Evolutionary conservation across 2,888 invertebrate genomes (phyloP).

Genomic region (Melanophora roralis): DNA sequence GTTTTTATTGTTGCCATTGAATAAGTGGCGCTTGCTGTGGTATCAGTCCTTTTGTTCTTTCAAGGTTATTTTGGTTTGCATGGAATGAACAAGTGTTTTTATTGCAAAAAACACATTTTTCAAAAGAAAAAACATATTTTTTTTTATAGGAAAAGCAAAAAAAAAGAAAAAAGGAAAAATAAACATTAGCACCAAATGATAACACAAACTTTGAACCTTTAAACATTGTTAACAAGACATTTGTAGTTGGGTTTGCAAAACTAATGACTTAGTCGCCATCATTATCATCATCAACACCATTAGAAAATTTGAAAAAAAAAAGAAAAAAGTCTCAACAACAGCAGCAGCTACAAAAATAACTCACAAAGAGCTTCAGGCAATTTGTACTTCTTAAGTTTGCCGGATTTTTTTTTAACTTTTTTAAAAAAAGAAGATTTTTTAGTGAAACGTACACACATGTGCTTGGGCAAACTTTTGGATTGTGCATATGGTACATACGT

Average conservation of each 20-base stretch:
- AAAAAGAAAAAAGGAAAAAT: not conserved
- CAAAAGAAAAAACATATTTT: not conserved
- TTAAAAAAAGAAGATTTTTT: conserved; percentile 6
- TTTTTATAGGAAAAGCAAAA: not conserved
- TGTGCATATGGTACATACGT: conserved; percentile 22
- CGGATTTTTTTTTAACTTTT: not conserved
- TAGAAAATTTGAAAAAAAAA: not conserved
- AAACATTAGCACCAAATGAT: not conserved
- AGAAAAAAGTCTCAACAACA: conserved; percentile 1
- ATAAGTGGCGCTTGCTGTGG: conserved; percentile 4
- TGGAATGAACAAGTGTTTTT: conserved; percentile 36
- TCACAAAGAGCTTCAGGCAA: conserved; percentile 17
- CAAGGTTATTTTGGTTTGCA: conserved; percentile 38
- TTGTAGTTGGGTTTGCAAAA: not conserved
- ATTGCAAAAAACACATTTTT: conserved; percentile 16
- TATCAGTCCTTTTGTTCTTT: conserved; percentile 3
- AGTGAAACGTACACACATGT: not conserved
- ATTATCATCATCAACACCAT: not conserved
- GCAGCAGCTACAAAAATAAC: not conserved
- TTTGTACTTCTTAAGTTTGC: conserved; percentile 20
- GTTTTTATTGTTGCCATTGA: conserved; percentile 35
- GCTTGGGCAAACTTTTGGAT: conserved; percentile 8
- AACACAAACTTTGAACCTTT: conserved; percentile 29
- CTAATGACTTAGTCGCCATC: not conserved
- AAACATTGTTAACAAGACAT: not conserved